Percentiles rank a stretch among this genome's conserved stretches.
Evolutionary conservation across 2,113 vertebrate genomes (phyloP).

Genomic region (Tetrao urogallus): DNA sequence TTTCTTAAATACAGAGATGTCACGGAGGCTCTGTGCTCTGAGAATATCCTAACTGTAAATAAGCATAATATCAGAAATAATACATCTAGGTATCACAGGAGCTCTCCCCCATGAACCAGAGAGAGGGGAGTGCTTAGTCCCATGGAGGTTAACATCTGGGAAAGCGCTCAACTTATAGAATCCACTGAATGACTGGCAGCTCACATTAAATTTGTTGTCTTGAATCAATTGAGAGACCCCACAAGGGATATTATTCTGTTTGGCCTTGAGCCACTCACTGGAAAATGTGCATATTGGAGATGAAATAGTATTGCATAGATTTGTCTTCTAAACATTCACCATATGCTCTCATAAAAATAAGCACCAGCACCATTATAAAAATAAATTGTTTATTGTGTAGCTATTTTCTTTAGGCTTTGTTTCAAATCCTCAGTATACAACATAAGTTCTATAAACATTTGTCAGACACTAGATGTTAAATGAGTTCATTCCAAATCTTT

Average conservation of each 20-base stretch:
- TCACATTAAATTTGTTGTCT: not conserved
- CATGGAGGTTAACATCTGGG: slow-evolving; percentile 46
- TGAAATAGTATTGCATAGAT: slow-evolving; percentile 51
- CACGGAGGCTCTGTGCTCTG: not conserved
- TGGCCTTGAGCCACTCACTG: slow-evolving; percentile 42
- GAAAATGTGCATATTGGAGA: slow-evolving; percentile 28
- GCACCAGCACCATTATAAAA: not conserved
- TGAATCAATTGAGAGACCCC: slow-evolving; percentile 27
- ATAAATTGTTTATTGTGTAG: not conserved
- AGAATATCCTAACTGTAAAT: not conserved
- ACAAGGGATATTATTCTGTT: slow-evolving; percentile 42
- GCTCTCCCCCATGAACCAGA: not conserved
- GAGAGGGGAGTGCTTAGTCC: slow-evolving; percentile 6
- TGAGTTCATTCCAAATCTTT: not conserved
- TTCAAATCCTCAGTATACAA: not conserved
- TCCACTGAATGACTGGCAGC: slow-evolving; percentile 14
- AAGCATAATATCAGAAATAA: slow-evolving; percentile 40
- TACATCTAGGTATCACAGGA: slow-evolving; percentile 19
- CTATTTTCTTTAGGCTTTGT: slow-evolving; percentile 24
- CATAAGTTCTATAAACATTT: slow-evolving; percentile 24
- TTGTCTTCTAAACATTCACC: slow-evolving; percentile 52
- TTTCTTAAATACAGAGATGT: not conserved
- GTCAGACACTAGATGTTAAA: not conserved
- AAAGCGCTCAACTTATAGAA: slow-evolving; percentile 40
- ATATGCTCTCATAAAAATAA: slow-evolving; percentile 39